These are phyloP conservation scores for Sclerodermus sp. DNA, from an alignment of 2,888 invertebrate species.

Conservation along the genomic window DNA sequence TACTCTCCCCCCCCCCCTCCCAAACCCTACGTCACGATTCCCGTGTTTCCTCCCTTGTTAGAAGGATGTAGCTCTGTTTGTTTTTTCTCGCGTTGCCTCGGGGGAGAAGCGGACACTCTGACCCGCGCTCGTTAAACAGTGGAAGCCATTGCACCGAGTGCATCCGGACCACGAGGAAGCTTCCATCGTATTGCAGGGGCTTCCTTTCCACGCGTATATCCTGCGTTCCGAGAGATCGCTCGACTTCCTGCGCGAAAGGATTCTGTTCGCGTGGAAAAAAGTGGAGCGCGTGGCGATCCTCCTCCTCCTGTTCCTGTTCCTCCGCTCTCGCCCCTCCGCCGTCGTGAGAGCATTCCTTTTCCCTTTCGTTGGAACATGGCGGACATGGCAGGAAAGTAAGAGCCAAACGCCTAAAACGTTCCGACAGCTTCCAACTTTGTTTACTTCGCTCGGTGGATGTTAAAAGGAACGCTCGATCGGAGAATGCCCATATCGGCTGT, in stretches of 20 bases:
- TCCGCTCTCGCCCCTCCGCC: constrained; percentile 5
- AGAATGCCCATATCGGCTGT: constrained; percentile 7
- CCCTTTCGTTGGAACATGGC: neutral
- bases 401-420: neutral
- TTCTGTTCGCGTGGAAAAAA: too few relatives aligned
- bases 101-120: too few relatives aligned
- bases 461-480: neutral
- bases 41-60: too few relatives aligned
- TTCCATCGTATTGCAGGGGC: constrained; percentile 14
- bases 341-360: neutral
- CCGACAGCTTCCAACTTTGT: neutral
- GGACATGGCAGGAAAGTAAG: too few relatives aligned
- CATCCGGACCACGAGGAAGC: constrained; percentile 2
- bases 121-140: too few relatives aligned
- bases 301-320: neutral
- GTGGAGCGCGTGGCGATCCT: too few relatives aligned
- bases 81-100: too few relatives aligned
- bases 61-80: too few relatives aligned
- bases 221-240: constrained; percentile 3
- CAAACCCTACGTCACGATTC: too few relatives aligned
- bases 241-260: neutral
- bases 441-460: neutral
- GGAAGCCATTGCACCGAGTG: constrained; percentile 10
- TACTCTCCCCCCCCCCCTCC: too few relatives aligned
- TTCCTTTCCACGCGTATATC: constrained; percentile 29